Evolutionary conservation across 2,888 invertebrate genomes (phyloP), one percentile per base, ranked within the genome.

Genomic region (Apotomis turbidana): DNA sequence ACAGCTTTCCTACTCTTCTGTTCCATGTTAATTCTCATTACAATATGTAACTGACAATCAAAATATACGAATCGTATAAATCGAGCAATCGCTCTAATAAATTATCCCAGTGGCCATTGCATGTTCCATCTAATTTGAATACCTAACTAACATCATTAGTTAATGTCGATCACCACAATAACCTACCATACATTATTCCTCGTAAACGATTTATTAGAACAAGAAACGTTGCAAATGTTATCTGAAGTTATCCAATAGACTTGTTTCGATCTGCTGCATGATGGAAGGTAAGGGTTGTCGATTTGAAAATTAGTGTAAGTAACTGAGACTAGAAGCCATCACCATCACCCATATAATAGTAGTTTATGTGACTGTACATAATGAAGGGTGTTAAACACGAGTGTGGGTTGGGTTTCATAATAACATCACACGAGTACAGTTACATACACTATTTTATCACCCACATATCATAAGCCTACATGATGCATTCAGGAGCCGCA

Each of bases 131-230:
- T 49, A 38, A 70, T 70, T 70, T 70, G 52, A 70, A 70, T 64
- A 70, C n/a, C 10, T 46, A 64, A 58, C 36, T 64, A 36, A 64
- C 64, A 70, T 54, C 70, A 70, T 70, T 70, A 64, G 59, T 70
- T 64, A 64, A 49, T 59, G 70, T 64, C 64, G 38, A 51, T 57
- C 46, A 52, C 9, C 51, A 63, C 62, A 70, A 59, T 63, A 41
- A 51, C n/a, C 27, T 44, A 27, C 36, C 13, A 64, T 55, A 64
- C 63, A 15, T 62, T 59, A 58, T 67, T 67, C 58, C 36, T 61
- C 15, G 15, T 46, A 27, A 46, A 15, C 44, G 9, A 27, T 27
- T 27, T 12, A 27, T 8, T 10, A 49, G 49, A 10, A 10, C 10
- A 9, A 61, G 46, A 61, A 27, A 49, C 41, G 44, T 49, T 61